A percentile compares a stretch with the other conserved stretches of the same genome.
These are phyloP conservation scores for Calliopum simillimum DNA, from an alignment of 2,888 invertebrate species.

Conservation along the genomic window DNA sequence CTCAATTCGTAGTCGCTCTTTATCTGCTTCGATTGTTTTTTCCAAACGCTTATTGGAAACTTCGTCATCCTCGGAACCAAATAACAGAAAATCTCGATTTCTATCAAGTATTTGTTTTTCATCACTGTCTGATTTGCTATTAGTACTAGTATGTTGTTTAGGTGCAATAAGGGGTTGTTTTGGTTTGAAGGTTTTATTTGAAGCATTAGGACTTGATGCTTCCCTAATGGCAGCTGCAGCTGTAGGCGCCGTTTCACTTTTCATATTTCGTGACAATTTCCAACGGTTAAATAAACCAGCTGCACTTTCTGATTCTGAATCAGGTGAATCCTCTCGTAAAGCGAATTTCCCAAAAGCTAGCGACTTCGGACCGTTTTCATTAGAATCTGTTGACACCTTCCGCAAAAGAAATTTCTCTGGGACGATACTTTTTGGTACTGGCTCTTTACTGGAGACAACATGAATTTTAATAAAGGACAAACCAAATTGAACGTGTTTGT, in stretches of 20 bases:
- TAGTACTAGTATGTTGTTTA: background rate
- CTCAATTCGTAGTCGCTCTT: slow-evolving; percentile 51
- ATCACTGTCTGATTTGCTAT: background rate
- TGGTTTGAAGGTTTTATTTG: slow-evolving; percentile 26
- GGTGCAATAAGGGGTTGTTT: slow-evolving; percentile 17
- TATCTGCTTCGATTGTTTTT: slow-evolving; percentile 57
- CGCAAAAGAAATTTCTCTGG: slow-evolving; percentile 42
- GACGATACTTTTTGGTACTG: slow-evolving; percentile 31
- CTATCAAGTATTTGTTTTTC: slow-evolving; percentile 52
- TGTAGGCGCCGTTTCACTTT: slow-evolving; percentile 22
- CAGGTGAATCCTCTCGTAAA: slow-evolving; percentile 71
- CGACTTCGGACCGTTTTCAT: background rate
- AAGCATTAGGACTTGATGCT: slow-evolving; percentile 53
- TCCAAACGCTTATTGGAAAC: slow-evolving; percentile 68
- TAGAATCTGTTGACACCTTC: background rate
- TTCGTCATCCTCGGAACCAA: slow-evolving; percentile 67
- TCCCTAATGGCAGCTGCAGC: slow-evolving; percentile 70
- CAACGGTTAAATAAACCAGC: slow-evolving; percentile 60
- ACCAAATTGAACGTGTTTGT: slow-evolving; percentile 82
- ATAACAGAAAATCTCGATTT: slow-evolving; percentile 68
- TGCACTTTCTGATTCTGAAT: slow-evolving; percentile 68
- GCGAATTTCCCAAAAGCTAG: slow-evolving; percentile 67
- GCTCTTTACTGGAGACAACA: slow-evolving; percentile 54
- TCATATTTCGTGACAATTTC: slow-evolving; percentile 50
- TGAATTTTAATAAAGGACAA: slow-evolving; percentile 82